These are phyloP conservation scores for cattle (Bos taurus) DNA, from an alignment of 2,113 vertebrate genomes.

Conservation along the genomic window ARS-UCD2.0 NC_037357.1:134996001-134996500, in stretches of 20 bases:
- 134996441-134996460: background rate
- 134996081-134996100: background rate
- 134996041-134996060: background rate
- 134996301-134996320: background rate
- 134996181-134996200: background rate
- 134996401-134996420: background rate
- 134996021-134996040: background rate
- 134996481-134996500: background rate
- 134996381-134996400: background rate
- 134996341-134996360: background rate
- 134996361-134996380: background rate
- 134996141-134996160: background rate
- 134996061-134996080: background rate
- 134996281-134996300: background rate
- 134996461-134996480: accelerated
- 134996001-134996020: background rate
- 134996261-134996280: background rate
- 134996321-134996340: background rate
- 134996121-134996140: background rate
- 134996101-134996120: background rate
- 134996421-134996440: background rate
- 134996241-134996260: background rate
- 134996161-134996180: background rate
- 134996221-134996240: background rate
- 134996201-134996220: background rate